phyloP scores from a whole-genome alignment of 2,888 invertebrate genomes.

The Chelonus formosanus region DNA sequence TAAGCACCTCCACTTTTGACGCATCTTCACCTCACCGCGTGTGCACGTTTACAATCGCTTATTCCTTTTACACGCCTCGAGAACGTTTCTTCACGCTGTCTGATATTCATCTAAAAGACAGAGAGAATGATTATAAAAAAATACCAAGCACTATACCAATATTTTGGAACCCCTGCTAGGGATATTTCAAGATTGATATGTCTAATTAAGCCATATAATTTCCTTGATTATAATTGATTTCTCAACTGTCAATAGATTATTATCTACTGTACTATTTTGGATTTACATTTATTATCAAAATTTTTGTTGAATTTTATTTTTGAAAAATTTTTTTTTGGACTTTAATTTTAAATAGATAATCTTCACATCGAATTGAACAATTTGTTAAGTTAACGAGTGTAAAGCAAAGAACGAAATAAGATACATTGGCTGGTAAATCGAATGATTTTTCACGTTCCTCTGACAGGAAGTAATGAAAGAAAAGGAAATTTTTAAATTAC shows the following conservation, averaged over 20 bases:
- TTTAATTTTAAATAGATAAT: background rate
- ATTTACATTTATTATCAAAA: slow-evolving; percentile 17
- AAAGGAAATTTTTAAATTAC: too few species aligned
- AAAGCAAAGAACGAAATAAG: slow-evolving; percentile 14
- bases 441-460: slow-evolving; percentile 41
- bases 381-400: slow-evolving; percentile 15
- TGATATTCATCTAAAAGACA: background rate
- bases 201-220: slow-evolving; percentile 60
- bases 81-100: slow-evolving; percentile 31
- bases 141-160: slow-evolving; percentile 20
- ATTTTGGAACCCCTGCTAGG: slow-evolving; percentile 43
- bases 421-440: slow-evolving; percentile 31
- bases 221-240: slow-evolving; percentile 42
- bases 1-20: slow-evolving; percentile 58
- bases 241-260: slow-evolving; percentile 37
- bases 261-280: slow-evolving; percentile 31
- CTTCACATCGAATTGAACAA: slow-evolving; percentile 6
- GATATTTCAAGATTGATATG: slow-evolving; percentile 54
- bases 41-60: slow-evolving; percentile 32
- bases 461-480: too few species aligned
- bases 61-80: slow-evolving; percentile 40
- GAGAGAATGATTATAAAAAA: slow-evolving; percentile 22
- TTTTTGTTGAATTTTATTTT: slow-evolving; percentile 8
- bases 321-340: too few species aligned
- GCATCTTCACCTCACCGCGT: slow-evolving; percentile 44